Conservation (phyloP, 2,888 invertebrate species). For the Mimumesa dahlbomi region DNA sequence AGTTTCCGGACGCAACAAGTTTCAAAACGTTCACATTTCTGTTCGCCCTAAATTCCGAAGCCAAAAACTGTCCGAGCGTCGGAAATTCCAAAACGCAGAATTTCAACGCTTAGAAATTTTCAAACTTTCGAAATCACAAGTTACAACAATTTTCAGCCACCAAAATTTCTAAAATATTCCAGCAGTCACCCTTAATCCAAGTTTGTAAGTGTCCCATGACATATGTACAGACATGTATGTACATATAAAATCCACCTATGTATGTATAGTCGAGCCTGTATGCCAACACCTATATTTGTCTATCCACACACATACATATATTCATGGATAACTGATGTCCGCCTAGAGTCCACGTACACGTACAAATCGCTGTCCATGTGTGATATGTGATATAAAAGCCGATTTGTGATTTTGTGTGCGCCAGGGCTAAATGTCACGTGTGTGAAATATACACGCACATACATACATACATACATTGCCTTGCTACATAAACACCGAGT, state of each 20-base stretch:
- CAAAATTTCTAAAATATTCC: no score
- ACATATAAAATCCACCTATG: not conserved
- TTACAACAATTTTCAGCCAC: no score
- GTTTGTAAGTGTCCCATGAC: not conserved
- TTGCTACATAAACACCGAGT: no score
- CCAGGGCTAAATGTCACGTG: not conserved
- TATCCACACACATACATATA: not conserved
- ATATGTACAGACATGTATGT: not conserved
- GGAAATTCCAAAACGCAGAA: no score
- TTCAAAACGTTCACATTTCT: no score
- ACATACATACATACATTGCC: not conserved
- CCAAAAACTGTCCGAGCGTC: no score
- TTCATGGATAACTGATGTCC: constrained; percentile 5
- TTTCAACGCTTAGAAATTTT: no score
- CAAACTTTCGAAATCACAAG: no score
- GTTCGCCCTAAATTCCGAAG: no score
- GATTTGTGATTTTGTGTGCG: not conserved
- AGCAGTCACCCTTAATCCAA: no score
- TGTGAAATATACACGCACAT: not conserved
- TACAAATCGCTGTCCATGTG: constrained; percentile 1
- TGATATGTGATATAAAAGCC: constrained; percentile 3
- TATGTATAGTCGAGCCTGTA: not conserved
- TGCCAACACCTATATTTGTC: no score
- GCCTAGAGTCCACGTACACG: not conserved
- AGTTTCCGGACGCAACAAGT: no score